A percentile compares a stretch with the other conserved stretches of the same genome.
Conservation (phyloP, 1,140 invertebrate species). For the Drosophila biarmipes region DNA sequence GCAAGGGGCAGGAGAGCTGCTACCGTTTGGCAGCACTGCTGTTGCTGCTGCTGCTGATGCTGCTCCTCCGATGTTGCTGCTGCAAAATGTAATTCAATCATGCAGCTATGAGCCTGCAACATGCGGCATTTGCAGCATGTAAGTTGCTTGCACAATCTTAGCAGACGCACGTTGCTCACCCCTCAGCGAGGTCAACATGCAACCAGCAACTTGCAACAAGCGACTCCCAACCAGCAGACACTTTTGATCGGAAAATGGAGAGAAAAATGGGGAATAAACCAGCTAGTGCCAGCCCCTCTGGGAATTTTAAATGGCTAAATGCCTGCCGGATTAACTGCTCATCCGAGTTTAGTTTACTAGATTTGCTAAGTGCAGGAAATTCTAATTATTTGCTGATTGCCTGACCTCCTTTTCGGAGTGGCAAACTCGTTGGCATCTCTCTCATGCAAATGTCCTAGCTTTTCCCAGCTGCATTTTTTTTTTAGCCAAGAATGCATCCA, state of each 20-base stretch:
- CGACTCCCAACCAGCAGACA: constrained; percentile 16
- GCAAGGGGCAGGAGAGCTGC: constrained; percentile 56
- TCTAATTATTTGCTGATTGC: constrained; percentile 49
- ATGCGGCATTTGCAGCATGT: constrained; percentile 46
- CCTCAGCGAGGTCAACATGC: constrained; percentile 71
- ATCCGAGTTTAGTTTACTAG: constrained; percentile 21
- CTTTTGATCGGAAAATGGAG: constrained; percentile 8
- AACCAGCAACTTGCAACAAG: constrained; percentile 36
- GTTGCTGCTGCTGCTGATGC: constrained; percentile 48
- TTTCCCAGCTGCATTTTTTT: constrained; percentile 42
- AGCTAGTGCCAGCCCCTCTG: constrained; percentile 8
- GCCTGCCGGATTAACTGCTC: constrained; percentile 39
- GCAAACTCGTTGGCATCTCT: constrained; percentile 24
- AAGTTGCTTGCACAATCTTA: constrained; percentile 67
- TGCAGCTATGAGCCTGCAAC: constrained; percentile 59
- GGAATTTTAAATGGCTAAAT: constrained; percentile 44
- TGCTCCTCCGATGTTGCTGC: constrained; percentile 41
- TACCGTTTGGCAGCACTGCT: constrained; percentile 65
- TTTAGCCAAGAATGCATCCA: constrained; percentile 64
- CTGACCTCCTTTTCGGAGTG: constrained; percentile 28
- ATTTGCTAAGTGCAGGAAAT: constrained; percentile 37
- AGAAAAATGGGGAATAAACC: constrained; percentile 13
- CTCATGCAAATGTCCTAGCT: constrained; percentile 25
- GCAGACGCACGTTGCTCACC: constrained; percentile 78
- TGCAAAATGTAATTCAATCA: constrained; percentile 82